A percentile compares a stretch with the other conserved stretches of the same genome.
Conservation (phyloP, 1,140 invertebrate species). For the Diabrotica undecimpunctata region DNA sequence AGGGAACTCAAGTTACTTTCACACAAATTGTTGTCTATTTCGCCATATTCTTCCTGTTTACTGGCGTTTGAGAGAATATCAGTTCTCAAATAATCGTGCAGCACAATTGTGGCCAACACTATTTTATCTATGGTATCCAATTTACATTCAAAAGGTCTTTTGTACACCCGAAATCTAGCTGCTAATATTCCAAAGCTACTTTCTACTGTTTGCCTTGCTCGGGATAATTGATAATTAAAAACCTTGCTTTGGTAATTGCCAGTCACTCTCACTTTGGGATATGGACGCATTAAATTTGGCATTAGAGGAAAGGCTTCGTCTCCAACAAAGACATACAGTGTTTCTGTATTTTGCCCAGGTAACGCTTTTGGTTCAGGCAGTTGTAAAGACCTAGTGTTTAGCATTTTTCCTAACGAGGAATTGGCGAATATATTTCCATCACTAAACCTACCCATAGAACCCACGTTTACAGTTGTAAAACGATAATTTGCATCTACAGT, state of each 20-base stretch:
- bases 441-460: no score
- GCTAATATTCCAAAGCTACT: slow-evolving; percentile 17
- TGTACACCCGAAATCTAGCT: slow-evolving; percentile 30
- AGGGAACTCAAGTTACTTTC: not conserved
- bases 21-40: not conserved
- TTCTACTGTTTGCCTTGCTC: no score
- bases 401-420: slow-evolving; percentile 9
- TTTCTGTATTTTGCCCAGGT: slow-evolving; percentile 11
- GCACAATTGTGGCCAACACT: no score
- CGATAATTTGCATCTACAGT: slow-evolving; percentile 47
- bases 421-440: no score
- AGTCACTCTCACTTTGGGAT: slow-evolving; percentile 29
- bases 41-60: not conserved
- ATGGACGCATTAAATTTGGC: no score
- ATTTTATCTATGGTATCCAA: slow-evolving; percentile 12
- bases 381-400: slow-evolving; percentile 2
- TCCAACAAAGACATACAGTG: no score
- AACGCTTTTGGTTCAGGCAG: slow-evolving; percentile 10
- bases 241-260: no score
- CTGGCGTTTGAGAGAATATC: not conserved
- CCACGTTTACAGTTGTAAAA: no score
- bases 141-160: no score
- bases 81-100: slow-evolving; percentile 22
- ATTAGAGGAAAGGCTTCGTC: no score
- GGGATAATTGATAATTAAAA: no score